phyloP scores from a whole-genome alignment of 2,888 invertebrate species.

The Timema podura region DNA sequence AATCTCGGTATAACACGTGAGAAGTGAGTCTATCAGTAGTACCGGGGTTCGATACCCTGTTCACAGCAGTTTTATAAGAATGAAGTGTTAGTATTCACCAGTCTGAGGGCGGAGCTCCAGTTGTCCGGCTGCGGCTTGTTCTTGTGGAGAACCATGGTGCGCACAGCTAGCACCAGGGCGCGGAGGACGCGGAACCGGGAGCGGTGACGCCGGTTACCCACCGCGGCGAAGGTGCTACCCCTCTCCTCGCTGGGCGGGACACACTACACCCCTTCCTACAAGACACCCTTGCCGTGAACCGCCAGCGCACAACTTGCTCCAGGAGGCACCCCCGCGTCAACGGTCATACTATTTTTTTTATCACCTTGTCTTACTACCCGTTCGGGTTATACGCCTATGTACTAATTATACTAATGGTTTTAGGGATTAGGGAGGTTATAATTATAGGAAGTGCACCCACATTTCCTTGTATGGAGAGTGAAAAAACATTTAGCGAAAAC shows the following conservation, averaged over 20 bases:
- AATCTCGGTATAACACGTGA: too few species aligned
- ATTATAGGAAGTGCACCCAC: too few species aligned
- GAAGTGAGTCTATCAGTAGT: too few species aligned
- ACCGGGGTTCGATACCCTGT: too few species aligned
- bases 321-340: background rate
- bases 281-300: background rate
- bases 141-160: slow-evolving; percentile 44
- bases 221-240: background rate
- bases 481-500: too few species aligned
- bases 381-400: background rate
- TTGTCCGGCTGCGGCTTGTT: slow-evolving; percentile 37
- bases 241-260: slow-evolving; percentile 3
- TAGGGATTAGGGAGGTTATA: too few species aligned
- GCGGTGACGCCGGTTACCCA: slow-evolving; percentile 13
- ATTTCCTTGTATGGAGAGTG: too few species aligned
- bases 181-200: slow-evolving; percentile 15
- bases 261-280: background rate
- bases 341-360: background rate
- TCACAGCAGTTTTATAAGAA: too few species aligned
- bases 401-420: too few species aligned
- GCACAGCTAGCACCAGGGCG: slow-evolving; percentile 14
- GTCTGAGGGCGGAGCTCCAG: slow-evolving; percentile 24
- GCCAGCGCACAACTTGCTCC: background rate
- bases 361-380: background rate
- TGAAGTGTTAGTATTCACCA: slow-evolving; percentile 13